Evolutionary conservation across 2,797 vertebrate species (phyloP), one percentile per base, ranked within the genome.

Genomic region (Manis crassicaudata): DNA sequence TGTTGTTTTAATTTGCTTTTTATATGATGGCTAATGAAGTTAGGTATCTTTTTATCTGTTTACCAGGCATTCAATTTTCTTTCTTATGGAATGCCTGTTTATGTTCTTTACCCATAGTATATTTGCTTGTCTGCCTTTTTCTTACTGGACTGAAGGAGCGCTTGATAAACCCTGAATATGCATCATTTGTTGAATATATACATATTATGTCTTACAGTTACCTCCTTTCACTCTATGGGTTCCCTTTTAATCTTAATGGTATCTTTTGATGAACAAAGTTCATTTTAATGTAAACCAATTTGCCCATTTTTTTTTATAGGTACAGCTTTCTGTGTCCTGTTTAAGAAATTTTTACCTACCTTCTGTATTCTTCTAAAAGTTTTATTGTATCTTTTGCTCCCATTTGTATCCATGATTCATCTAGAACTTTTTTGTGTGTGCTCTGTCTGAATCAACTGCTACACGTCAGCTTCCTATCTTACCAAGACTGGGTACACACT

Each of bases 321-420:
- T 82, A 88, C 52, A 70, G 60, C 16, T 68, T 93, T 73, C 32
- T 94, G n/a, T n/a, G 27, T 80, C 20, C 75, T 68, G 25, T 79
- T 79, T 65, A 85, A 80, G 58, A 65, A 85, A 50, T 56, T 32
- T 37, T 43, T 62, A 29, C 46, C n/a, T 83, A 52, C 17, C 20
- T 32, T 68, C 32, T 54, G 32, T 93, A 67, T 79, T 90, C 67
- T 90, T 94, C 82, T 87, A 50, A 43, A 82, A 79, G 20, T 43
- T 52, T 79, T 58, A 65, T 32, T 88, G 12, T 88, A 88, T 80
- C 52, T 6, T 21, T 12, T n/a, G 46, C n/a, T 50, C 81, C 46
- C 37, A 40, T 81, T 46, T 72, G 6, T 62, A 94, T 37, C 50
- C 83, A 65, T 35, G 21, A 93, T 76, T 37, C 68, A 85, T n/a